Evolutionary conservation across 2,797 vertebrate species (phyloP).

Genomic region (Bradypodion ventrale): DNA sequence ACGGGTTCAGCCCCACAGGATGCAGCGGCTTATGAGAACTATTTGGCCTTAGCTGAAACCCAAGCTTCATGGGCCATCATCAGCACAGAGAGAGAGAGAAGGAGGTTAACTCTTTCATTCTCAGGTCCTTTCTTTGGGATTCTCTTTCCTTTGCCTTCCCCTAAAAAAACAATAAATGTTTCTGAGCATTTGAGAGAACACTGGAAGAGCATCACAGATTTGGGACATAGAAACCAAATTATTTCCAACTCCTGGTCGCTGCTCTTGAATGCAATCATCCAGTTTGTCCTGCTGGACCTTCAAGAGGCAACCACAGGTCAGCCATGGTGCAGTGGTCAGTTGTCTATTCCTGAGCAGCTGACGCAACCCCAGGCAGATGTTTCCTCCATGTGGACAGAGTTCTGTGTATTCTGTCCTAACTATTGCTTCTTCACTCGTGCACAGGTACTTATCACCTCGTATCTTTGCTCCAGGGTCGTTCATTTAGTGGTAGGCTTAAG

Average conservation of each 20-base stretch:
- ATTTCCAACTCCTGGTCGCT: background rate
- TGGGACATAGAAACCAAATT: background rate
- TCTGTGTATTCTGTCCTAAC: too few relatives aligned
- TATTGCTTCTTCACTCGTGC: too few relatives aligned
- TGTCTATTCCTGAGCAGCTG: background rate
- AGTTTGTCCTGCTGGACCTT: too few relatives aligned
- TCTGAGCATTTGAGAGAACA: background rate
- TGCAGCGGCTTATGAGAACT: background rate
- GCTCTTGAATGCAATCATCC: too few relatives aligned
- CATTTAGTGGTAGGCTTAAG: too few relatives aligned
- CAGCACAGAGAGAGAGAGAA: background rate
- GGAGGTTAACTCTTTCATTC: background rate
- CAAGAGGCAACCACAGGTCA: too few relatives aligned
- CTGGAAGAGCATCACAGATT: background rate
- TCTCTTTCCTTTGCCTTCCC: background rate
- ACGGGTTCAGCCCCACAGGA: background rate
- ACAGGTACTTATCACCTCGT: too few relatives aligned
- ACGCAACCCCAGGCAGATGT: background rate
- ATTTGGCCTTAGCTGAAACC: background rate
- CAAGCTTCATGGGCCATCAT: background rate
- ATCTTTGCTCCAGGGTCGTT: too few relatives aligned
- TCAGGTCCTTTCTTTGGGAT: accelerated
- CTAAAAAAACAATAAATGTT: background rate
- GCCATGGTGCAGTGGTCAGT: background rate
- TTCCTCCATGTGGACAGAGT: slow-evolving; percentile 1